Evolutionary conservation across 2,888 invertebrate genomes (phyloP), one percentile per base, ranked within the genome.

Genomic region (Plemyria rubiginata): DNA sequence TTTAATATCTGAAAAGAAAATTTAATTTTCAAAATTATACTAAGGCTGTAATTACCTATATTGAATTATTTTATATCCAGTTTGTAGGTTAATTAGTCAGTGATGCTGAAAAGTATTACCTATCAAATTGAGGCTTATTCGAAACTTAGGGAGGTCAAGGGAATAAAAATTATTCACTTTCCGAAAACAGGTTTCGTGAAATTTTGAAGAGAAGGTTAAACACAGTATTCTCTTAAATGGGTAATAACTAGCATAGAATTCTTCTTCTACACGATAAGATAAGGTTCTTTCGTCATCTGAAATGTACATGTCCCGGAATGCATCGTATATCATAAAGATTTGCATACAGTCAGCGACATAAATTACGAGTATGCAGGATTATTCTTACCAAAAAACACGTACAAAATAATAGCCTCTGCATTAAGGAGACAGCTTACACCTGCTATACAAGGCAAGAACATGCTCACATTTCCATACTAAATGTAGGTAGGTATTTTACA

Each of bases 241-340:
- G 22, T 41, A 53, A 11, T 32, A 49, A 52, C 32, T 36, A 46
- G 9, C 29, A 22, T 41, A 48, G 28, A 46, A 48, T 43, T 48
- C 51, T 63, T 53, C 49, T 55, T 48, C 45, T 38, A 32, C 12
- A 41, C 15, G 59, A 64, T 64, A 60, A 64, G 64, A 60, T 60
- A 60, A 60, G 29, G 52, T 53, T 49, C 36, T 53, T 65, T 60
- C 54, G 56, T 57, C 60, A 60, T 65, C 60, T 60, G 32, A 57
- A 45, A 56, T 40, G 55, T 62, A 62, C 54, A 45, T 50, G 43
- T 53, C 46, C 65, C 60, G 60, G 54, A 63, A 65, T 53, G 49
- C 60, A 57, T 50, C 53, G 46, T 61, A 56, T 54, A 60, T 60
- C 64, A 65, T 57, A 60, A 55, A 60, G 45, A 60, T 65, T 65